Evolutionary conservation across 2,113 vertebrate species (phyloP), one percentile per base, ranked within the genome.

Genomic region (Gymnorhina tibicen): DNA sequence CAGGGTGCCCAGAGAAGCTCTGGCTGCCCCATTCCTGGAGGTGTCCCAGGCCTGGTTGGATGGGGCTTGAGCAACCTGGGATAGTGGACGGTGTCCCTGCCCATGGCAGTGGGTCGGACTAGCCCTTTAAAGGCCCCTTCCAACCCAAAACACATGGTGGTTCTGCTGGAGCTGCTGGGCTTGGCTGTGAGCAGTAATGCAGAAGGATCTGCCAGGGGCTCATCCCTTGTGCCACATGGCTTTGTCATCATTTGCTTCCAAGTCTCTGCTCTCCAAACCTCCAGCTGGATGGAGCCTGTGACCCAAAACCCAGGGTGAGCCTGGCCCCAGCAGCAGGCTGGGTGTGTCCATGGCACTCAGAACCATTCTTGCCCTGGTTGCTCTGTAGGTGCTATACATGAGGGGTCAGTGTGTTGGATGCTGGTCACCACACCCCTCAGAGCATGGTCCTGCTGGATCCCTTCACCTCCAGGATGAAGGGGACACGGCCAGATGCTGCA

Each of bases 351-450:
- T 0, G 13, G 63, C 49, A 26, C 3, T 6, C 12, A 28, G 64
- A 47, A 22, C 13, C 5, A 30, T 17, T 16, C 78, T 67, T 1
- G 3, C n/a, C 33, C 13, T 1, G 9, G 11, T 10, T 19, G 7
- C 1, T 1, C 64, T 55, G 53, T 1, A 17, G 69, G 5, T 59
- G 49, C 23, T 66, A 17, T 13, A 10, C 1, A 2, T 7, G 26
- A 21, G 4, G 16, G 14, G 52, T 67, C 58, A n/a, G 0, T 3
- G 15, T 46, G 47, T 17, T 27, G 17, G 32, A 20, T 64, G 41
- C 24, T 85, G n/a, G 62, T 46, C 53, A 68, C 16, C 1, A 4
- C 42, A 41, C 0, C 33, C 1, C 2, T 62, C 67, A 62, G n/a
- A 58, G 14, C 53, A 50, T 1, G 22, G 28, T 63, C 30, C 35